Percentiles rank a stretch among this genome's conserved stretches.
Conservation (phyloP, 1,140 invertebrate genomes). For the Drosophila watanabei region DNA sequence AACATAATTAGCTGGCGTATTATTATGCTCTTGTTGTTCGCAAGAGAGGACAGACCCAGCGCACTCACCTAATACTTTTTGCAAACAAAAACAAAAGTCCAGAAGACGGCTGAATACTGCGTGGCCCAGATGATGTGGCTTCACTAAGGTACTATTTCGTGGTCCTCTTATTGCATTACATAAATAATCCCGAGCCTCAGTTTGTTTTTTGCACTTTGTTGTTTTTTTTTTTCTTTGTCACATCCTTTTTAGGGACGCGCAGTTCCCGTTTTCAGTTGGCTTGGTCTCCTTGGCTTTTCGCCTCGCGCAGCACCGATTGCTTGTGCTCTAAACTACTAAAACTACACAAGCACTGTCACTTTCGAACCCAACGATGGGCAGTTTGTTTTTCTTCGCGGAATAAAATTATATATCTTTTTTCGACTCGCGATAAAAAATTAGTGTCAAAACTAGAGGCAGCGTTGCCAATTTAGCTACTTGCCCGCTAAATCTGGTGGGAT, state of each 20-base stretch:
- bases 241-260: constrained; percentile 25
- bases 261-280: constrained; percentile 21
- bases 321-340: constrained; percentile 41
- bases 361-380: constrained; percentile 12
- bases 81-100: constrained; percentile 4
- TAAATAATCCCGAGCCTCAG: constrained; percentile 19
- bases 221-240: constrained; percentile 6
- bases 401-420: constrained; percentile 23
- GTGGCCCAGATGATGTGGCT: constrained; percentile 6
- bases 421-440: constrained; percentile 7
- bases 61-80: constrained; percentile 47
- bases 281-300: not conserved
- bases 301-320: not conserved
- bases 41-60: too few species aligned
- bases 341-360: constrained; percentile 28
- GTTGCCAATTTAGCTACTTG: too few species aligned
- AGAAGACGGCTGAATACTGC: constrained; percentile 16
- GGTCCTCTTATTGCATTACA: constrained; percentile 23
- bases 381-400: constrained; percentile 20
- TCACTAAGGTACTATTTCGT: not conserved
- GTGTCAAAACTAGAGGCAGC: not conserved
- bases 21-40: constrained; percentile 17
- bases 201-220: constrained; percentile 15
- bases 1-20: not conserved
- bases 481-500: too few species aligned